phyloP scores from a whole-genome alignment of 2,888 invertebrate species.

The Drosophila fulvimacula region DNA sequence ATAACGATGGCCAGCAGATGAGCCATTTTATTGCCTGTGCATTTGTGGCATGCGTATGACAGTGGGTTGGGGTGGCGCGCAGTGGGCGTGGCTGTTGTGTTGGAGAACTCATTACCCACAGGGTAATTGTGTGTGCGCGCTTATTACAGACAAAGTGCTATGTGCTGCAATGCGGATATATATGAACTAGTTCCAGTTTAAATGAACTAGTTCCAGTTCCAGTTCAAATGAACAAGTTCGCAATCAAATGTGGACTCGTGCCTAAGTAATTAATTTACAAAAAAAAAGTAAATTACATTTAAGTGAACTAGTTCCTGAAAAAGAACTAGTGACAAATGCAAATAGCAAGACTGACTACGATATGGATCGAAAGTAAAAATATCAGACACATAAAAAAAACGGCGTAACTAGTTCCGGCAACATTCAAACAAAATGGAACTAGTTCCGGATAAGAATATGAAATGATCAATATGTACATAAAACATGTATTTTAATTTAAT shows the following conservation, averaged over 20 bases:
- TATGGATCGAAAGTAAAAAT: no score
- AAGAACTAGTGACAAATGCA: background rate
- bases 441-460: background rate
- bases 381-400: no score
- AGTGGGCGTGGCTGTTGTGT: constrained; percentile 14
- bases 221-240: background rate
- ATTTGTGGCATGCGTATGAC: constrained; percentile 43
- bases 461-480: no score
- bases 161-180: background rate
- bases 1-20: constrained; percentile 67
- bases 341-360: no score
- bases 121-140: constrained; percentile 58
- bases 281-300: background rate
- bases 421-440: constrained; percentile 10
- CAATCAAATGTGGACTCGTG: no score
- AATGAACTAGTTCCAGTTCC: constrained; percentile 19
- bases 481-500: background rate
- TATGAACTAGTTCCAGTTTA: constrained; percentile 8
- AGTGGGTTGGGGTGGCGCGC: background rate
- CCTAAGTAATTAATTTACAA: background rate
- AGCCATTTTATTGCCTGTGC: constrained; percentile 72
- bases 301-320: background rate
- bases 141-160: constrained; percentile 5
- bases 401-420: background rate
- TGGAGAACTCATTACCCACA: constrained; percentile 1